Base-by-base conservation (phyloP, 2,113 vertebrate species). In the Anguilla rostrata region DNA sequence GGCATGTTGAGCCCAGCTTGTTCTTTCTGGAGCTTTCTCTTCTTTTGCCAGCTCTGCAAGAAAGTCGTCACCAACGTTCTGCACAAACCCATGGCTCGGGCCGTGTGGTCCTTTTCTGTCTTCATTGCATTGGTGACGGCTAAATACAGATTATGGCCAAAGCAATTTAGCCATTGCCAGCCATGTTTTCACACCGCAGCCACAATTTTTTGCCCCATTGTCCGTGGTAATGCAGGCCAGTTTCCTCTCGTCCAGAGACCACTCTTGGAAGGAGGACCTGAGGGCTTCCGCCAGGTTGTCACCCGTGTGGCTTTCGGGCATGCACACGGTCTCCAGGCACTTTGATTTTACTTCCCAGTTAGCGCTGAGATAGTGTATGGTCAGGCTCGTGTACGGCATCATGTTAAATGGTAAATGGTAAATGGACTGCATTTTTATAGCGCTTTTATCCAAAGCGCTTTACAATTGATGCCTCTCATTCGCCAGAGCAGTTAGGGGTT, bases 11-110 rank as follows among this genome's bases (percentile, higher is more conserved):
- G 86, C 12, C 75, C 53, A 20, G 81, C 40, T 71, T 83, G 60
- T 75, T 66, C 86, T 83, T 83, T 71, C 81, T 71, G 81, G 2
- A 86, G 81, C 22, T 41, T 41, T 39, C 56, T 82, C 39, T 82
- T 86, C 86, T 78, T 87, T 39, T 49, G 29, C 81, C 86, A 87
- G 60, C 86, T 87, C 39, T 83, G 86, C 2, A 40, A 78, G 41
- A 87, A 86, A 5, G 60, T 75, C 5, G 5, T 83, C 15, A 87
- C 81, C 60, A 81, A 80, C 20, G 66, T 18, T 29, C 22, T 12
- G 66, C 84, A 85, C 4, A 78, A 46, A 46, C 84, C 29, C 40
- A 78, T 78, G 22, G 84, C 84, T 78, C 66, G 40, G 39, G 40
- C 84, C 7, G 71, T 85, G 22, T 71, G 26, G 40, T 85, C 75